Evolutionary conservation across 2,888 invertebrate species (phyloP), one percentile per base, ranked within the genome.

Genomic region (Nomada fabriciana): DNA sequence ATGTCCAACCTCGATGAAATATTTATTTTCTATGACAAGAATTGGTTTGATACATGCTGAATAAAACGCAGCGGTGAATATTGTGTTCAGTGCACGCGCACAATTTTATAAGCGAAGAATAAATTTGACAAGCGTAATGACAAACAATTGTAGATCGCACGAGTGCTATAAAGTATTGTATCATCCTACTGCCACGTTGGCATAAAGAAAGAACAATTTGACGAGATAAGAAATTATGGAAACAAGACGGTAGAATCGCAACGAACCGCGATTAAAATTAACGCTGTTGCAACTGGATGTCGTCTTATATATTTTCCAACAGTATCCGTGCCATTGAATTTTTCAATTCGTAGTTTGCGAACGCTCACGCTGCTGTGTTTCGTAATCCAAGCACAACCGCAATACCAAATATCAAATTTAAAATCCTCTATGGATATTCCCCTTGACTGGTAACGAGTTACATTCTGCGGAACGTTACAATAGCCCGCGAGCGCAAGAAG

Each of bases 381-480:
- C 70, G 70, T 68, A 90, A 91, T 90, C 83, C 85, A 84, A 89
- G 87, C 90, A 13, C 88, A 88, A 89, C 83, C 84, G 88, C 90
- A 91, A 91, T 91, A 91, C 91, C 89, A 84, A 85, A 72, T 60
- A 57, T 53, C 76, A 53, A 82, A 67, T 72, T 68, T 64, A 64
- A 80, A 82, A 72, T 60, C 68, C 57, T 50, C 50, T 43, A 43
- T 59, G 69, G 50, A 63, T 15, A 47, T 77, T 72, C 71, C 82
- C 47, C 50, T 23, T 11, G 20, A 13, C 55, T n/a, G 53, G 59
- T 57, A 68, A 81, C 71, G 80, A 81, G 81, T 82, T 63, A 64
- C 80, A 79, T 70, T 80, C 82, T 60, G 59, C 11, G 53, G 81
- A 80, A 80, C 60, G 75, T 67, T 75, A 75, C 75, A 67, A 82